A percentile compares a stretch with the other conserved stretches of the same genome.
Evolutionary conservation across 2,888 invertebrate species (phyloP).

Genomic region (Pomacea canaliculata): DNA sequence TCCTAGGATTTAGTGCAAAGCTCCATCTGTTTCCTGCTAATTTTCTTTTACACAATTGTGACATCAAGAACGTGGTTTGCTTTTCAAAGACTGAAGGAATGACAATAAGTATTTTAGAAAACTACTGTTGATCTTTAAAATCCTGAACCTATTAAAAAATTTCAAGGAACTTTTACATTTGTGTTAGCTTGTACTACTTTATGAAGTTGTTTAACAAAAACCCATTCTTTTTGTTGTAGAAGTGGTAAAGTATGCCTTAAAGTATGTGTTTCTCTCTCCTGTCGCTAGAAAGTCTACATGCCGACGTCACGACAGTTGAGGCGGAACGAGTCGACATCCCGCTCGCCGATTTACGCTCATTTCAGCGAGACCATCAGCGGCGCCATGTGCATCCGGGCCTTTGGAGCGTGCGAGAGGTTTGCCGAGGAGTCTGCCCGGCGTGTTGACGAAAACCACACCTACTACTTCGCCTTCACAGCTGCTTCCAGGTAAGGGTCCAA

Average conservation of each 20-base stretch:
- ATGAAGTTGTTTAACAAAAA: too few relatives aligned
- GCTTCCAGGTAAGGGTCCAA: conserved; percentile 46
- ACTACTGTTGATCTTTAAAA: too few relatives aligned
- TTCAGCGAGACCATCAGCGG: conserved; percentile 73
- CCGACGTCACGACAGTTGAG: conserved; percentile 67
- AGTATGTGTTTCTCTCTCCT: too few relatives aligned
- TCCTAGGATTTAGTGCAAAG: neutral
- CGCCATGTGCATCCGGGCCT: conserved; percentile 64
- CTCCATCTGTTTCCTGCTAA: neutral
- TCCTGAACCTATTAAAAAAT: too few relatives aligned
- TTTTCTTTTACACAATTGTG: neutral
- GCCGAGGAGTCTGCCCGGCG: conserved; percentile 49
- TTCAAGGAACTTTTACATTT: too few relatives aligned
- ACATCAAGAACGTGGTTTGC: too few relatives aligned
- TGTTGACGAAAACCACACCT: conserved; percentile 76
- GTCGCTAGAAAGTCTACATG: conserved; percentile 71
- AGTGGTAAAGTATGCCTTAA: too few relatives aligned
- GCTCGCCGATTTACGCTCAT: conserved; percentile 68
- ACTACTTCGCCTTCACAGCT: conserved; percentile 69
- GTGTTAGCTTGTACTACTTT: too few relatives aligned
- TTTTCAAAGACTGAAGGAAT: too few relatives aligned
- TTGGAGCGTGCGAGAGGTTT: conserved; percentile 55
- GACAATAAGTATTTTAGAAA: too few relatives aligned
- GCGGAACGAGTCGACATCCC: conserved; percentile 65
- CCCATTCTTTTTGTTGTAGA: too few relatives aligned